These are phyloP conservation scores for Drosophila erecta DNA, from an alignment of 1,140 invertebrate species.

Conservation along the genomic window DNA sequence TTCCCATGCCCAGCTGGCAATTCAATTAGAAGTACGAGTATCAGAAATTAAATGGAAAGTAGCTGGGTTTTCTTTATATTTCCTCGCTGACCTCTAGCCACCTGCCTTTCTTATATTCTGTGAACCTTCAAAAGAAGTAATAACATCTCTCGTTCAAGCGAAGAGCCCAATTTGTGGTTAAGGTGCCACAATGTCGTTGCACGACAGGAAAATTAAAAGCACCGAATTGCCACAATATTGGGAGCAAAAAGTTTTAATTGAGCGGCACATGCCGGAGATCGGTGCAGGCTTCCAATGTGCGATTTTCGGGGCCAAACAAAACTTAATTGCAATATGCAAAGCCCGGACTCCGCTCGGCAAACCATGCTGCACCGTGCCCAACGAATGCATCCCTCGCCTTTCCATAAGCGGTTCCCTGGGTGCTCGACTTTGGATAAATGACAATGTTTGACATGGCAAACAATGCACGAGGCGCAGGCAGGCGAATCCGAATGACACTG, in stretches of 20 bases:
- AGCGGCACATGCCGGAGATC: slow-evolving; percentile 45
- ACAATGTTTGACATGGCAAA: slow-evolving; percentile 79
- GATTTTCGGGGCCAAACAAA: slow-evolving; percentile 62
- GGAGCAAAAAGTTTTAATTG: slow-evolving; percentile 68
- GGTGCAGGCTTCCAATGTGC: slow-evolving; percentile 19
- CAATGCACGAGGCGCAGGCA: slow-evolving; percentile 54
- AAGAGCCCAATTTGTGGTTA: slow-evolving; percentile 25
- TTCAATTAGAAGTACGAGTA: not conserved
- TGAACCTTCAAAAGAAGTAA: slow-evolving; percentile 25
- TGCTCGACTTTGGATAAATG: slow-evolving; percentile 69
- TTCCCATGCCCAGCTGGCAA: too few species aligned
- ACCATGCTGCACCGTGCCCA: not conserved
- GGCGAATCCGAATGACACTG: slow-evolving; percentile 67
- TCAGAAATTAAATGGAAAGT: not conserved
- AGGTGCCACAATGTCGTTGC: slow-evolving; percentile 14
- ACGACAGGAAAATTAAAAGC: slow-evolving; percentile 72
- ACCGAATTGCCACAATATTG: slow-evolving; percentile 49
- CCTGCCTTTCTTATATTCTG: not conserved
- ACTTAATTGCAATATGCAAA: slow-evolving; percentile 78
- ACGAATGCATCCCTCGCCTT: not conserved
- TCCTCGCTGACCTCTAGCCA: not conserved
- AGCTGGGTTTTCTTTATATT: not conserved
- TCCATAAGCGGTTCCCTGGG: not conserved
- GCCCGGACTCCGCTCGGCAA: slow-evolving; percentile 19
- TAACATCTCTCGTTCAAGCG: slow-evolving; percentile 19